Evolutionary conservation across 2,888 invertebrate species (phyloP).

Genomic region (Mesorhabditis sp.): DNA sequence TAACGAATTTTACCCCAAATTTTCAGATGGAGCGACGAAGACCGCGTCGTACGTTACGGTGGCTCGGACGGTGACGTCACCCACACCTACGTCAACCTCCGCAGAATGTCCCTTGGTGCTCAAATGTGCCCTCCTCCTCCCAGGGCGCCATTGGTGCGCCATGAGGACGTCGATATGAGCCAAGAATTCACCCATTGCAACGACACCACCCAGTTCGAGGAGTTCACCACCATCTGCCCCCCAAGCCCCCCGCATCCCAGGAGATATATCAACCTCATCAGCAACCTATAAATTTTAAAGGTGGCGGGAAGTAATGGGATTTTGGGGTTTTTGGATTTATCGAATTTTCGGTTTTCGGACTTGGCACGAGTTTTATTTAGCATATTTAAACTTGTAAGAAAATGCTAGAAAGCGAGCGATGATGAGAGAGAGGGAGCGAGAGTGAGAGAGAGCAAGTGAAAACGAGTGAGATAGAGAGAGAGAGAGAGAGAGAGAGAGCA

Average conservation of each 20-base stretch:
- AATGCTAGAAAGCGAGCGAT: no score
- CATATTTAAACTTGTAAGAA: no score
- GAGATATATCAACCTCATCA: constrained; percentile 4
- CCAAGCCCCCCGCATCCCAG: background rate
- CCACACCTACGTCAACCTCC: background rate
- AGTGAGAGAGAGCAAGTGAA: no score
- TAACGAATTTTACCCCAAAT: background rate
- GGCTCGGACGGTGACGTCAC: background rate
- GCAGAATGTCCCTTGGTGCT: constrained; percentile 1
- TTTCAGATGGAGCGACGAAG: constrained; percentile 17
- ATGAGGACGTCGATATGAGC: background rate
- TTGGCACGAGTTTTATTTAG: no score
- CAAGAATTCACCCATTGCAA: background rate
- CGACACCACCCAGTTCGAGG: background rate
- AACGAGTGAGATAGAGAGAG: no score
- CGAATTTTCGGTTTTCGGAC: no score
- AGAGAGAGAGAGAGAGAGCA: no score
- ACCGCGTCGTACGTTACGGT: constrained; percentile 15
- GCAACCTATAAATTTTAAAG: background rate
- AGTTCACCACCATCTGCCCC: constrained; percentile 1
- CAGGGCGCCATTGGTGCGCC: background rate
- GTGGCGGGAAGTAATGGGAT: background rate
- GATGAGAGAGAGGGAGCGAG: no score
- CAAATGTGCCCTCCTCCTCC: background rate
- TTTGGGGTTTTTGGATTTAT: no score